These are phyloP conservation scores for Camponotus fellah DNA, from an alignment of 2,888 invertebrate species.

Conservation along the genomic window DNA sequence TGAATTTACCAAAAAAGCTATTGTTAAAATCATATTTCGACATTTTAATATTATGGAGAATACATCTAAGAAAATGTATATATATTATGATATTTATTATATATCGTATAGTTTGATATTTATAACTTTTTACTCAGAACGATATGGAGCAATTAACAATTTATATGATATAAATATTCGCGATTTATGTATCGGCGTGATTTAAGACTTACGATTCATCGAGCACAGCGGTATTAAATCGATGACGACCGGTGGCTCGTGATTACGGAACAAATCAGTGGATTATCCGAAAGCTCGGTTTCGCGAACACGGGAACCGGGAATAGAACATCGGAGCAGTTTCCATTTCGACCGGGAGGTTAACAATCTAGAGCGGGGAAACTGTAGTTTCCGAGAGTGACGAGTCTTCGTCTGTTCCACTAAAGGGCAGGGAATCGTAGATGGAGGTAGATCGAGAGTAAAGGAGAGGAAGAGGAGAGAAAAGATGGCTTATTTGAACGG, in stretches of 20 bases:
- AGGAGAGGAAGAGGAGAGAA: slow-evolving; percentile 33
- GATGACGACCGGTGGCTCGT: slow-evolving; percentile 32
- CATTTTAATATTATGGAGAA: background rate
- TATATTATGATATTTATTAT: background rate
- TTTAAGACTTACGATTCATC: slow-evolving; percentile 9
- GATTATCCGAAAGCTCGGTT: slow-evolving; percentile 48
- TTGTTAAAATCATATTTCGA: background rate
- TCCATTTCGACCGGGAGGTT: slow-evolving; percentile 34
- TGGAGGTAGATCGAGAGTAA: slow-evolving; percentile 20
- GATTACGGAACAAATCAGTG: slow-evolving; percentile 52
- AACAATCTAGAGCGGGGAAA: slow-evolving; percentile 20
- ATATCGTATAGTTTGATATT: background rate
- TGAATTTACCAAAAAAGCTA: background rate
- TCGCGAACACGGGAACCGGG: slow-evolving; percentile 20
- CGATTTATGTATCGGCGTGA: slow-evolving; percentile 4
- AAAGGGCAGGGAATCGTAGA: slow-evolving; percentile 31
- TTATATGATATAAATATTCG: background rate
- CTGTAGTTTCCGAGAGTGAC: slow-evolving; percentile 27
- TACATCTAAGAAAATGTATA: background rate
- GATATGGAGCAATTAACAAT: background rate
- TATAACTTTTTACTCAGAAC: background rate
- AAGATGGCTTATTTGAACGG: background rate
- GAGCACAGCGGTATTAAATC: slow-evolving; percentile 8
- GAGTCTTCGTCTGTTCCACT: slow-evolving; percentile 25
- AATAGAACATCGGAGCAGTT: slow-evolving; percentile 38